Evolutionary conservation across 37 sponge, comb jelly and placozoan species (phyloP).

Genomic region (Theonella swinhoei): DNA sequence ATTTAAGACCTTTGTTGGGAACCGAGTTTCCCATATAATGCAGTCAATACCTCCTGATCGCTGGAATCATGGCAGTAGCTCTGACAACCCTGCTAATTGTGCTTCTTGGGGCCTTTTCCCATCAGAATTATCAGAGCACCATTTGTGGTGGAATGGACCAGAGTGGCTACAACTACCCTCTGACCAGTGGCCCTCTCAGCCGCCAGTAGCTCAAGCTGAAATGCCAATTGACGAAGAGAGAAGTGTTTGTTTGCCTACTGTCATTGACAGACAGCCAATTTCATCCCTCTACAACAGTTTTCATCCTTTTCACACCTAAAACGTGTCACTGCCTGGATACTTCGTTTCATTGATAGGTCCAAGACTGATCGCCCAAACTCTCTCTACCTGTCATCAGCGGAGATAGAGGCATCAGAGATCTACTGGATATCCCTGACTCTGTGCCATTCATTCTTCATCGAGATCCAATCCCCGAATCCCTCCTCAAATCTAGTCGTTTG

Average conservation of each 20-base stretch:
- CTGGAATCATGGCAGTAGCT: constrained; percentile 9
- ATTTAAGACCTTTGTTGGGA: too few species aligned
- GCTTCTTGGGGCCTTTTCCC: constrained; percentile 37
- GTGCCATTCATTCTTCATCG: neutral
- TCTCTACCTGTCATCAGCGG: constrained; percentile 15
- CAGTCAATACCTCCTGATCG: constrained; percentile 17
- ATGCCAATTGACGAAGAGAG: too few species aligned
- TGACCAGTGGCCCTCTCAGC: too few species aligned
- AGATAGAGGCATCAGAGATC: neutral
- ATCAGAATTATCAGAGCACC: constrained; percentile 18
- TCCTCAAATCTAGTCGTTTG: constrained; percentile 11
- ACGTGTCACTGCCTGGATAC: constrained; percentile 46
- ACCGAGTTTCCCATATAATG: too few species aligned
- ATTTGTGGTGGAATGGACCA: constrained; percentile 55
- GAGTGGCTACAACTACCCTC: too few species aligned
- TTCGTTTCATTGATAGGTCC: constrained; percentile 31
- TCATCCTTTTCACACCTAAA: constrained; percentile 5
- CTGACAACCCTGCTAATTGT: constrained; percentile 26
- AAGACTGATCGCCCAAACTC: neutral
- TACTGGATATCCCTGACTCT: constrained; percentile 19
- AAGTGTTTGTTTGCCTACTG: too few species aligned
- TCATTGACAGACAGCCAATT: neutral
- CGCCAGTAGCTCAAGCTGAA: too few species aligned
- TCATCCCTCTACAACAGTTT: constrained; percentile 9
- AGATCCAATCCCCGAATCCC: neutral